Evolutionary conservation across 2,888 invertebrate genomes (phyloP).

Genomic region (Pollenia angustigena): DNA sequence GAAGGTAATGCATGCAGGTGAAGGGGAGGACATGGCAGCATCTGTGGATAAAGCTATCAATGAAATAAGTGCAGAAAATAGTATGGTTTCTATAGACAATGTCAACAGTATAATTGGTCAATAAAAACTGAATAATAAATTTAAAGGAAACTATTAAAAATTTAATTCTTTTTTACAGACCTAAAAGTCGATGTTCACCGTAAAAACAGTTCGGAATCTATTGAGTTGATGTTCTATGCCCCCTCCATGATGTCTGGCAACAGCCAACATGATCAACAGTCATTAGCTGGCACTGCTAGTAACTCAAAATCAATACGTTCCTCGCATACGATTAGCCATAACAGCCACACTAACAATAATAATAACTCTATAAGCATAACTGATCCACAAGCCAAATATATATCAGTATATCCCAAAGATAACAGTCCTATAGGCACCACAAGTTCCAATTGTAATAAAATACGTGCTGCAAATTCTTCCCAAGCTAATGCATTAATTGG

Average conservation of each 20-base stretch:
- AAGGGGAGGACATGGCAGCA: constrained; percentile 84
- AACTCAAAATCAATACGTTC: constrained; percentile 80
- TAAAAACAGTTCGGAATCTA: constrained; percentile 95
- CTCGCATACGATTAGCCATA: constrained; percentile 62
- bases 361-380: constrained; percentile 47
- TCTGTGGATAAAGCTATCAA: constrained; percentile 86
- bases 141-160: background rate
- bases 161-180: constrained; percentile 85
- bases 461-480: constrained; percentile 32
- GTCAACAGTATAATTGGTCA: constrained; percentile 89
- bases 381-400: constrained; percentile 78
- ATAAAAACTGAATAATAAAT: background rate
- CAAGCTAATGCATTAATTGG: constrained; percentile 71
- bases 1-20: constrained; percentile 87
- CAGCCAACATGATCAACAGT: constrained; percentile 81
- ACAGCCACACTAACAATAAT: constrained; percentile 52
- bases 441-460: constrained; percentile 53
- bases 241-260: constrained; percentile 81
- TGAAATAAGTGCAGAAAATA: constrained; percentile 83
- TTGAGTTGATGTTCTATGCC: constrained; percentile 88
- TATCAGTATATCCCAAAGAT: constrained; percentile 81
- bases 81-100: constrained; percentile 85
- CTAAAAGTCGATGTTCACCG: constrained; percentile 96
- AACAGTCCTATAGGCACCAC: constrained; percentile 71
- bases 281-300: constrained; percentile 78